Evolutionary conservation across 1,140 invertebrate species (phyloP).

Genomic region (Cotesia glomerata): DNA sequence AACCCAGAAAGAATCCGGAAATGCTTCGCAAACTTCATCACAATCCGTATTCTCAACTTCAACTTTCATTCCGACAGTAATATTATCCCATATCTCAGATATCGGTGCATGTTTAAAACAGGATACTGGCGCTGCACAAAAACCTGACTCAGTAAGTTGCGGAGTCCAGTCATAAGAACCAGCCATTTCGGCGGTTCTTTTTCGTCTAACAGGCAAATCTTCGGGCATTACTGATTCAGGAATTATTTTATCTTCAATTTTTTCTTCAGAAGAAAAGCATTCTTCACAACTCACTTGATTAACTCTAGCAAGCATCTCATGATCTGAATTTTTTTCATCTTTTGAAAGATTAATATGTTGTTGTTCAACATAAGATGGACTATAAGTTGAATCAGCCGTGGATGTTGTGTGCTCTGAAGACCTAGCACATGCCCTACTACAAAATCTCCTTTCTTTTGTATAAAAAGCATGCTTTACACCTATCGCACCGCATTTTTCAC

Average conservation of each 20-base stretch:
- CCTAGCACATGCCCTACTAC: conserved; percentile 77
- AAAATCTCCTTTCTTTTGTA: conserved; percentile 81
- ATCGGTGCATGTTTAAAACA: conserved; percentile 91
- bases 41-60: conserved; percentile 93
- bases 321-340: conserved; percentile 38
- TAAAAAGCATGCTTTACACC: conserved; percentile 91
- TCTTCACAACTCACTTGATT: conserved; percentile 33
- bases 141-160: conserved; percentile 76
- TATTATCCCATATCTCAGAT: conserved; percentile 90
- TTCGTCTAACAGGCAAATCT: conserved; percentile 62
- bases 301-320: conserved; percentile 36
- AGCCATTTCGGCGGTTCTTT: conserved; percentile 67
- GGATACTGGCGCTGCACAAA: conserved; percentile 85
- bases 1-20: conserved; percentile 91
- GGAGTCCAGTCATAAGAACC: conserved; percentile 84
- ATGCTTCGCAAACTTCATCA: conserved; percentile 77
- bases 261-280: neutral
- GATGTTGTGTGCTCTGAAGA: conserved; percentile 55
- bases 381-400: conserved; percentile 58
- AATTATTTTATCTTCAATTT: conserved; percentile 29
- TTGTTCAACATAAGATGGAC: conserved; percentile 54
- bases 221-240: conserved; percentile 55
- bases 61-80: conserved; percentile 93
- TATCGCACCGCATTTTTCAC: conserved; percentile 87
- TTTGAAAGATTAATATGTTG: conserved; percentile 10